A percentile compares a stretch with the other conserved stretches of the same genome.
Evolutionary conservation across 2,797 vertebrate species (phyloP).

Genomic region (Prunella strophiata): DNA sequence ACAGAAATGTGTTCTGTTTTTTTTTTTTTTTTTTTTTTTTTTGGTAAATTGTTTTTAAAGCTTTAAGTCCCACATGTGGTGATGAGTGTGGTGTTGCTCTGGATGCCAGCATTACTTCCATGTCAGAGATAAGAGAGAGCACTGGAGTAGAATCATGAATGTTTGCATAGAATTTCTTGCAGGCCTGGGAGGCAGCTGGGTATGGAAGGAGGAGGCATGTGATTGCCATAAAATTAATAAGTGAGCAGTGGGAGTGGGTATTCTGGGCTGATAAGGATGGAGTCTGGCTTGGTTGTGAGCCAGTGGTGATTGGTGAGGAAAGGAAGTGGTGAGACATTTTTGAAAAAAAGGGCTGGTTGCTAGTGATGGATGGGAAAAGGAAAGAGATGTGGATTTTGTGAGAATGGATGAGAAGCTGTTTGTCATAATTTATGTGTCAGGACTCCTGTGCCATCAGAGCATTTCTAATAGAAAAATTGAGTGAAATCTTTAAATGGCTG

Average conservation of each 20-base stretch:
- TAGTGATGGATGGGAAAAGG: neutral
- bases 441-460: neutral
- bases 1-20: too few species aligned
- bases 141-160: neutral
- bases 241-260: neutral
- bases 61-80: rapidly evolving
- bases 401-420: neutral
- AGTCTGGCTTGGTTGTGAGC: neutral
- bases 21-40: neutral
- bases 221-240: neutral
- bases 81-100: neutral
- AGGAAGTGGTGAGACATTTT: neutral
- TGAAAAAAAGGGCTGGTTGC: rapidly evolving
- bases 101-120: neutral
- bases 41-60: neutral
- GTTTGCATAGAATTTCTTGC: neutral
- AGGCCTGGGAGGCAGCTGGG: rapidly evolving
- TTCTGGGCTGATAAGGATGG: neutral
- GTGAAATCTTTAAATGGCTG: neutral
- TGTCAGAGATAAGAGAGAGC: neutral
- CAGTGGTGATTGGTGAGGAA: neutral
- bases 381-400: neutral
- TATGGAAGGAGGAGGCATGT: rapidly evolving
- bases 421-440: neutral
- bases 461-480: neutral